These are phyloP conservation scores for Nephotettix cincticeps DNA, from an alignment of 1,140 invertebrate species.

Conservation along the genomic window DNA sequence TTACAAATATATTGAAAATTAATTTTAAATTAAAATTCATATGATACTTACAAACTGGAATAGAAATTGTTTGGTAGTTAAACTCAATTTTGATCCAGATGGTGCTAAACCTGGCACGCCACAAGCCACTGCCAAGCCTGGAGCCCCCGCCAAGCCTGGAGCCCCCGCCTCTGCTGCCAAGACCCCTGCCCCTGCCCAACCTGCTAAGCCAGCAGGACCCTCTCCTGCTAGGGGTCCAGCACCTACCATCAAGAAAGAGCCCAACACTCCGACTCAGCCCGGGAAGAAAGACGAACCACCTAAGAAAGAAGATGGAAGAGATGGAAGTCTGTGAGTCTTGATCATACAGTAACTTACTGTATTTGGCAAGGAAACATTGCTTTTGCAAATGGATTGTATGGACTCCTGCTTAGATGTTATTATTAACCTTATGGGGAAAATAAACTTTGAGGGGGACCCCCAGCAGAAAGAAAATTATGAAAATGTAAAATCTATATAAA, in stretches of 20 bases:
- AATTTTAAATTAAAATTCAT: too few relatives aligned
- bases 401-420: too few relatives aligned
- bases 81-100: background rate
- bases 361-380: too few relatives aligned
- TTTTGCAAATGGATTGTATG: too few relatives aligned
- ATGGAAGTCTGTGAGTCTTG: constrained; percentile 71
- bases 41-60: too few relatives aligned
- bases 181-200: constrained; percentile 14
- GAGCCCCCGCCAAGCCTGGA: background rate
- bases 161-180: constrained; percentile 16
- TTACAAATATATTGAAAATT: too few relatives aligned
- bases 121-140: background rate
- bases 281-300: constrained; percentile 46
- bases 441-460: too few relatives aligned
- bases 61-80: too few relatives aligned
- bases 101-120: background rate
- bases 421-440: too few relatives aligned
- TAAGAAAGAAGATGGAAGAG: constrained; percentile 71
- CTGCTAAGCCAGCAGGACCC: background rate
- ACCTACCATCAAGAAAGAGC: constrained; percentile 17
- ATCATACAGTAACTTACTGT: too few relatives aligned
- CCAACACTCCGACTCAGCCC: constrained; percentile 14
- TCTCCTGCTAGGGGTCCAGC: background rate
- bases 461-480: too few relatives aligned
- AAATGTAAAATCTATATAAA: too few relatives aligned